phyloP scores from a whole-genome alignment of 2,888 invertebrate genomes.

The Aporophyla nigra region DNA sequence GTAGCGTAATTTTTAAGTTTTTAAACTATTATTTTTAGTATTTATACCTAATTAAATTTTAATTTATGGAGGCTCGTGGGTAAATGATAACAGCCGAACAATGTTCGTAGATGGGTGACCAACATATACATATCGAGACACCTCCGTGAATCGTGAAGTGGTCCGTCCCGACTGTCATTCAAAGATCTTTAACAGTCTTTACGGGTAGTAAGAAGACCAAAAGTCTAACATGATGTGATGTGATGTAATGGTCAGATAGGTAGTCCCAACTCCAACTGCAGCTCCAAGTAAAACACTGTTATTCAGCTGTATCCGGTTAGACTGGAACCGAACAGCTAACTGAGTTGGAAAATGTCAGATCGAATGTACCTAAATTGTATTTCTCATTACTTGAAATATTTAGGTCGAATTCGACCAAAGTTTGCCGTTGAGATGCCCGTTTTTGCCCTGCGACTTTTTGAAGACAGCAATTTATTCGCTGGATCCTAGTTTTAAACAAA shows the following conservation, averaged over 20 bases:
- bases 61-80: neutral
- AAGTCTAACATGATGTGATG: too few species aligned
- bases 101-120: neutral
- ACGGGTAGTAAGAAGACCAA: neutral
- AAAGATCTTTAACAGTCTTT: neutral
- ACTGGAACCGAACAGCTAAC: neutral
- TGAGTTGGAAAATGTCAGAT: neutral
- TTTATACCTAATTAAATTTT: neutral
- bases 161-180: neutral
- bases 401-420: neutral
- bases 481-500: too few species aligned
- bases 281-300: neutral
- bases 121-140: neutral
- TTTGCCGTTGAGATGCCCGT: neutral
- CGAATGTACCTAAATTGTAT: neutral
- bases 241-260: neutral
- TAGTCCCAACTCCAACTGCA: neutral
- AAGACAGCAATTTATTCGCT: neutral
- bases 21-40: too few species aligned
- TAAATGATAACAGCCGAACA: neutral
- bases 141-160: neutral
- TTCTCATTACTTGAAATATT: neutral
- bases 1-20: too few species aligned
- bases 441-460: neutral
- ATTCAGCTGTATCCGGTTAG: neutral